Evolutionary conservation across 1,140 invertebrate genomes (phyloP).

Genomic region (Camponotus pennsylvanicus): DNA sequence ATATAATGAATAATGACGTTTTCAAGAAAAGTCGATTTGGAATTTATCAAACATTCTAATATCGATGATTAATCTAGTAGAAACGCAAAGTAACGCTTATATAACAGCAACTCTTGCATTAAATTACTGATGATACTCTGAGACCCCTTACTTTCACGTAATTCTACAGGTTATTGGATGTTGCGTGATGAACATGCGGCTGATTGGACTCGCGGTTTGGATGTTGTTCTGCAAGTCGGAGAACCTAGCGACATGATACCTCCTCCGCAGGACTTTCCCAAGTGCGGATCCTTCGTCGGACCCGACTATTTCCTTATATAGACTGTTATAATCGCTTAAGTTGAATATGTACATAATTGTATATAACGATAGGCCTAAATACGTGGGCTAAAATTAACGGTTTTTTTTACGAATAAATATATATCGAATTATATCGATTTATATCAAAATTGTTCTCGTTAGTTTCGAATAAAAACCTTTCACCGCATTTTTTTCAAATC

Average conservation of each 20-base stretch:
- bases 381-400: background rate
- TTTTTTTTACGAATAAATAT: conserved; percentile 39
- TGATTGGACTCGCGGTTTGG: conserved; percentile 87
- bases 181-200: conserved; percentile 89
- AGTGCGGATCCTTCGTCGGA: conserved; percentile 86
- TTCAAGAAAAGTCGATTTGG: background rate
- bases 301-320: conserved; percentile 87
- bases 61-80: background rate
- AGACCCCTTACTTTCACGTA: background rate
- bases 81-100: background rate
- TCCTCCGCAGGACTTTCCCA: conserved; percentile 85
- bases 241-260: conserved; percentile 80
- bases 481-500: background rate
- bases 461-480: background rate
- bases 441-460: too few relatives aligned
- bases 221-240: conserved; percentile 87
- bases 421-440: background rate
- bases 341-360: conserved; percentile 79
- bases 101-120: background rate
- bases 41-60: background rate
- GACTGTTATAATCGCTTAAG: conserved; percentile 62
- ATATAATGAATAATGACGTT: background rate
- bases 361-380: conserved; percentile 61
- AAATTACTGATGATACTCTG: conserved; percentile 1
- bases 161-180: conserved; percentile 89